Base-by-base conservation (phyloP, 2,797 vertebrate species). In the Bovichtus diacanthus region DNA sequence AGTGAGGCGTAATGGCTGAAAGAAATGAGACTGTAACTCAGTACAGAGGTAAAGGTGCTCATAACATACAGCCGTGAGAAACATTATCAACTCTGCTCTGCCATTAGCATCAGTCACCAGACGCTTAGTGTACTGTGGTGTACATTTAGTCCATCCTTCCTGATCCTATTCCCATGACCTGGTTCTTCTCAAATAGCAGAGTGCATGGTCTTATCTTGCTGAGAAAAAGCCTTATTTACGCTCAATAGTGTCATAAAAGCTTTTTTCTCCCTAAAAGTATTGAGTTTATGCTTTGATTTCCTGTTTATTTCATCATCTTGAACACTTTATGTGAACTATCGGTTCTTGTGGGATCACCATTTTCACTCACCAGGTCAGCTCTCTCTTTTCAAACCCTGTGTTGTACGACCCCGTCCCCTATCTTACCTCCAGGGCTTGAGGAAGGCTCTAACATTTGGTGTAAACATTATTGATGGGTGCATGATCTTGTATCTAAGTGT, bases 161-260 rank as follows among this genome's bases (percentile, higher is more conserved):
- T 71, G 15, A 71, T 79, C 47, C 43, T n/a, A 18, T 83, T 86
- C 74, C 46, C 78, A 70, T 74, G 84, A 75, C 60, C 70, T 83
- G 71, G 6, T 70, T 88, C 74, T 65, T 74, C 74, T 88, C 81
- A 82, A 76, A 55, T 59, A 19, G 12, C 74, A 78, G 9, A 36
- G 41, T 49, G 1, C 8, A 50, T 50, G 25, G 29, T 73, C 70
- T 79, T 81, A 83, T 85, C 74, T 74, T 36, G 47, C 21, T 21
- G 58, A 65, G 55, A 81, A 70, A 23, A 19, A 21, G n/a, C 18
- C 51, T 59, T 19, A 44, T 73, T 63, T 62, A 47, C 44, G 60
- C 13, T 39, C 7, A 15, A 2, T 51, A 54, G 12, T 19, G 21
- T 15, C 13, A 46, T 39, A 15, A 56, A 61, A 44, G 23, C 13